Percentiles rank a stretch among this genome's conserved stretches.
Evolutionary conservation across 2,797 vertebrate species (phyloP).

Genomic region (Tadarida brasiliensis): DNA sequence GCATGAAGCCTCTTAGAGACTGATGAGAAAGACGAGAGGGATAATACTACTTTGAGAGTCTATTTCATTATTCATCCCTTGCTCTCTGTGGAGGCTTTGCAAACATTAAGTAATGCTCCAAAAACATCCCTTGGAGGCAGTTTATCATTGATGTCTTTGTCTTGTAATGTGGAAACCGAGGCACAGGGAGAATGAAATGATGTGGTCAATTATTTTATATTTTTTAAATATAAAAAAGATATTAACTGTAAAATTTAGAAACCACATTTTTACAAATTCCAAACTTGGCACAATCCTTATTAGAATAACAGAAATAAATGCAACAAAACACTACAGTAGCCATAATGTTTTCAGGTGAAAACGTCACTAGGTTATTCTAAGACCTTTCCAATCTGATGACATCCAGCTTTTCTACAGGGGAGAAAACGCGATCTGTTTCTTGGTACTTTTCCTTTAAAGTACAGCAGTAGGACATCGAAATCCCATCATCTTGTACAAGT

Average conservation of each 20-base stretch:
- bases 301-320: not conserved
- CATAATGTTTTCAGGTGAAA: not conserved
- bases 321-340: not conserved
- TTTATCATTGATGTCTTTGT: conserved; percentile 72
- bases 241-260: not conserved
- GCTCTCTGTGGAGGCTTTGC: conserved; percentile 72
- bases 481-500: not conserved
- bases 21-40: conserved; percentile 68
- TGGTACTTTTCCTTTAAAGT: not conserved
- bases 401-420: not conserved
- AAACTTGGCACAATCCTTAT: conserved; percentile 1
- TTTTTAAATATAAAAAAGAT: not conserved
- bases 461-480: not conserved
- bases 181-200: conserved; percentile 60
- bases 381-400: not conserved
- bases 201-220: conserved; percentile 26
- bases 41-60: conserved; percentile 71
- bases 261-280: not conserved
- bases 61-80: conserved; percentile 77
- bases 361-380: not conserved
- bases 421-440: not conserved
- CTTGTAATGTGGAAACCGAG: conserved; percentile 68
- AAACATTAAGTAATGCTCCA: conserved; percentile 80
- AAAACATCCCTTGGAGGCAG: conserved; percentile 63
- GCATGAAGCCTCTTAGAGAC: conserved; percentile 76